These are phyloP conservation scores for Chloroceryle aenea DNA, from an alignment of 2,113 vertebrate species.

Conservation along the genomic window DNA sequence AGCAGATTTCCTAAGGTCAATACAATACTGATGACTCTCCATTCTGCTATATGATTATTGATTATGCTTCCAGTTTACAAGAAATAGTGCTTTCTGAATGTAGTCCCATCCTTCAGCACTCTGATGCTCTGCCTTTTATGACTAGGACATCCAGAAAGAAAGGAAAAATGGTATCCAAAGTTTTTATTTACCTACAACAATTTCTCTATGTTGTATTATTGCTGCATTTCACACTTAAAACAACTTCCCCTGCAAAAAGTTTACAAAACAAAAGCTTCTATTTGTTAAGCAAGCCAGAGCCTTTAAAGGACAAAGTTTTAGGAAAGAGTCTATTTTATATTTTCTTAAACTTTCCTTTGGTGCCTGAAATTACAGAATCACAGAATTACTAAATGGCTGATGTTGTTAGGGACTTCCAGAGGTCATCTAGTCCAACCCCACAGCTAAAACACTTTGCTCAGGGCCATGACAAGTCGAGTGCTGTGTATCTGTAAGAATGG, in stretches of 20 bases:
- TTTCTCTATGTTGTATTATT: background rate
- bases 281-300: background rate
- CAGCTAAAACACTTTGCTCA: background rate
- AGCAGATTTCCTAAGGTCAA: background rate
- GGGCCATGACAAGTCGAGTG: accelerated
- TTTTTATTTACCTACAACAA: background rate
- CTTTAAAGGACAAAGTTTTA: background rate
- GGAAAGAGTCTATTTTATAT: background rate
- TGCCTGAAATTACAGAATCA: background rate
- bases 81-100: background rate
- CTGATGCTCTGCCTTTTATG: background rate
- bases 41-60: background rate
- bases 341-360: background rate
- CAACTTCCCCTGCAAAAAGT: background rate
- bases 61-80: background rate
- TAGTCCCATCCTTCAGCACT: background rate
- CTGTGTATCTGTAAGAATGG: background rate
- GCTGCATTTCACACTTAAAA: background rate
- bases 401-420: background rate
- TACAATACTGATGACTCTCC: background rate
- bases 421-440: background rate
- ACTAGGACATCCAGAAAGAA: background rate
- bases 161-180: background rate
- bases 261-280: background rate
- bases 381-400: background rate